Evolutionary conservation across 2,888 invertebrate species (phyloP), one percentile per base, ranked within the genome.

Genomic region (Nymphalis c-album): DNA sequence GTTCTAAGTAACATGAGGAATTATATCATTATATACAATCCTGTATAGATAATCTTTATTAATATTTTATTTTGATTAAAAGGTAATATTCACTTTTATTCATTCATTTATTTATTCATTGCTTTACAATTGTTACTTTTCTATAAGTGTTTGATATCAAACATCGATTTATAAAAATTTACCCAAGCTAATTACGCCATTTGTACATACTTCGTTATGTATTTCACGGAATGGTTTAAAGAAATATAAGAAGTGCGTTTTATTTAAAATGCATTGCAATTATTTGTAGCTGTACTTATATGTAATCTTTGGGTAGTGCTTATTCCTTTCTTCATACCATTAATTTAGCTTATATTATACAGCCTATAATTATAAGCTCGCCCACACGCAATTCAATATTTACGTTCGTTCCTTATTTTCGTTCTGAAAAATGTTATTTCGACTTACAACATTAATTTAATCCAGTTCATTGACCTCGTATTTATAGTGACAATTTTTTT

Each of bases 301-400:
- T 7, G 31, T 31, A 55, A 31, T 55, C 53, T 7, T 26, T 31
- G 51, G 53, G 53, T 17, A 26, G 57, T 57, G 35, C 18, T 57
- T 40, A 57, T 57, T 35, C 57, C 35, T 57, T 31, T 57, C 57
- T 57, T 57, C 35, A 40, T 57, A 57, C 57, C 57, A 57, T 57
- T 57, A 57, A 57, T 57, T 57, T 57, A 57, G 35, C 57, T 18
- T 57, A 65, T 65, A 57, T 65, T 60, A 55, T 60, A 55, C 55
- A 61, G 55, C 65, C 55, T 22, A 48, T 66, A 55, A 66, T 66
- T 66, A 66, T 60, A 61, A 45, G 61, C 60, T 57, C 48, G 55
- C 47, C 26, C 55, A 48, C 65, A 66, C 65, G 65, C 65, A 66
- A 66, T 60, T 55, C 35, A 66, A 66, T 60, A 66, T 66, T 66